phyloP scores from a whole-genome alignment of 2,113 vertebrate species.

The Lathamus discolor region DNA sequence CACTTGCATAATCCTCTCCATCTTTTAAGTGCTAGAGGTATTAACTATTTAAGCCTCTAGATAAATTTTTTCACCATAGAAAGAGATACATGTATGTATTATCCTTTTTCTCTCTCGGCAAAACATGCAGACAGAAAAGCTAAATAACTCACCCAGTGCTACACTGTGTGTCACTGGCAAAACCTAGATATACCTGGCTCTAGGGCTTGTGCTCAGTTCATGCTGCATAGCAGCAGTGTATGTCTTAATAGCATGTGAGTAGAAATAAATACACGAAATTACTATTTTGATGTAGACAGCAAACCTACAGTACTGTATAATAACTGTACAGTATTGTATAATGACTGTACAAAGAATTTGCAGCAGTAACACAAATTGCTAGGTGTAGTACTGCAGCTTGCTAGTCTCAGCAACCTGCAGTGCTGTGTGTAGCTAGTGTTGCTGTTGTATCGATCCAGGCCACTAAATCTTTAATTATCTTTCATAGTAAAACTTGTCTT shows the following conservation, averaged over 20 bases:
- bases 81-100: neutral
- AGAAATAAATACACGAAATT: neutral
- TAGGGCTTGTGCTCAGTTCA: neutral
- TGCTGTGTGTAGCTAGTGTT: neutral
- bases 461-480: slow-evolving; percentile 55
- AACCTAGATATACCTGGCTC: neutral
- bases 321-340: neutral
- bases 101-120: neutral
- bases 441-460: slow-evolving; percentile 1
- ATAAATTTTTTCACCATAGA: neutral
- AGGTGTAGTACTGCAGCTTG: neutral
- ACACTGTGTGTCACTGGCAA: neutral
- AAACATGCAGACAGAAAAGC: neutral
- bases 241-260: neutral
- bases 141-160: neutral
- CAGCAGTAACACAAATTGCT: neutral
- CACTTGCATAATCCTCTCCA: neutral
- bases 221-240: neutral
- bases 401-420: slow-evolving; percentile 1
- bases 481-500: slow-evolving; percentile 41
- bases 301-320: neutral
- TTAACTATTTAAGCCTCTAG: slow-evolving; percentile 5
- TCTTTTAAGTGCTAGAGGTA: neutral
- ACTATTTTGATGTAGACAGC: neutral
- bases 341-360: neutral